Base-by-base conservation (phyloP, 2,113 vertebrate genomes). In the Girardinichthys multiradiatus region DNA sequence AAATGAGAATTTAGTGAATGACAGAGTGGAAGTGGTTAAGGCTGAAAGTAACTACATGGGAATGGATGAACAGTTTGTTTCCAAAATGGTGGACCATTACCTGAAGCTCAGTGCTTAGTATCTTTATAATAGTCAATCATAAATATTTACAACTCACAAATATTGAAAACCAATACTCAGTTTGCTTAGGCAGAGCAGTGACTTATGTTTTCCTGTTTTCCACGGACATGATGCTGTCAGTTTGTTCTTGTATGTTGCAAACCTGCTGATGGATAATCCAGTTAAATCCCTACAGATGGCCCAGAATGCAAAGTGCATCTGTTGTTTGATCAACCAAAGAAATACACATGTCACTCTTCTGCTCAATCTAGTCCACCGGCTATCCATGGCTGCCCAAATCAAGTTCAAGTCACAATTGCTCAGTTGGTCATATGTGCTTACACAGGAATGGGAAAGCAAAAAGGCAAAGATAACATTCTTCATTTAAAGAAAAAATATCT, bases 1-100 rank as follows among this genome's bases (percentile, higher is more conserved):
- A 81, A 92, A 90, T 88, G 85, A 78, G 80, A 82, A 88, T 86
- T 88, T 80, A 68, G 85, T 74, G 76, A 90, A 87, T 81, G 78
- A 74, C 82, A 72, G 62, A 87, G 77, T 80, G 77, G 48, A 65
- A 78, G 74, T 85, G 66, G 81, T 60, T 86, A 65, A 77, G 62
- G 80, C 76, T 88, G 80, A 87, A 83, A 74, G 84, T 89, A 90
- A 90, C 76, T 85, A 85, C 65, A 26, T 3, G 57, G 63, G 78
- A 80, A 86, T 76, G 74, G 78, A 90, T 83, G 78, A 79, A 62
- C 65, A 69, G 67, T 74, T 72, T 7, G 51, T 79, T 82, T 74
- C 27, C 66, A 78, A 79, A 78, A 76, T 72, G 62, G 29, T 51
- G 59, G 74, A 81, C 77, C 33, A 74, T 89, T 87, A 87, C 82